Evolutionary conservation across 2,113 vertebrate genomes (phyloP), one percentile per base, ranked within the genome.

Genomic region (Epinephelus moara): DNA sequence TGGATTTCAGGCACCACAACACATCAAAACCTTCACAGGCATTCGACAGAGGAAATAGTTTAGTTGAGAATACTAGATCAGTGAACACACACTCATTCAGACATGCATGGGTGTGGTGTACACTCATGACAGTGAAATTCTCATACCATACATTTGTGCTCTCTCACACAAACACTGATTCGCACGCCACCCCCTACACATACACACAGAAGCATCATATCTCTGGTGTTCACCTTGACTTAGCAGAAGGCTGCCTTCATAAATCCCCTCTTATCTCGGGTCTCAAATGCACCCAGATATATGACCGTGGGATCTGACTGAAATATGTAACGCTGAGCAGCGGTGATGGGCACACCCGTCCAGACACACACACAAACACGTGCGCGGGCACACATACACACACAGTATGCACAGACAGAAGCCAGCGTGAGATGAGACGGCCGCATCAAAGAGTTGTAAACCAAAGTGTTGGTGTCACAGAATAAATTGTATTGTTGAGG

Each of bases 141-240:
- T 79, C 42, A 10, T 10, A 61, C 69, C 37, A 66, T 42, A 33
- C 17, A 57, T 55, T 80, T 47, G 12, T 9, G 15, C 52, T 78
- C 30, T 42, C 23, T 66, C 40, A 42, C 73, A 77, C 66, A 84
- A 5, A 63, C 33, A 63, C 19, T 23, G 9, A 37, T 19, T 21
- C 0, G 6, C 45, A 52, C 27, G 55, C 61, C 11, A 19, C 33
- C 72, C n/a, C 23, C 49, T 12, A 37, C 59, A 78, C 27, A 63
- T 52, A 52, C 75, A 85, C 53, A 78, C 37, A 62, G 47, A 69
- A 30, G 47, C 62, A 42, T 87, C 75, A 80, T 93, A 93, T 94
- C 91, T 86, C 78, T 55, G 75, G 12, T 83, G 88, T 88, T 94
- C 92, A 94, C 90, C 90, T 93, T 92, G 93, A 91, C 86, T 91